Evolutionary conservation across 2,888 invertebrate species (phyloP).

Genomic region (Sinopyrophorus schimmeli): DNA sequence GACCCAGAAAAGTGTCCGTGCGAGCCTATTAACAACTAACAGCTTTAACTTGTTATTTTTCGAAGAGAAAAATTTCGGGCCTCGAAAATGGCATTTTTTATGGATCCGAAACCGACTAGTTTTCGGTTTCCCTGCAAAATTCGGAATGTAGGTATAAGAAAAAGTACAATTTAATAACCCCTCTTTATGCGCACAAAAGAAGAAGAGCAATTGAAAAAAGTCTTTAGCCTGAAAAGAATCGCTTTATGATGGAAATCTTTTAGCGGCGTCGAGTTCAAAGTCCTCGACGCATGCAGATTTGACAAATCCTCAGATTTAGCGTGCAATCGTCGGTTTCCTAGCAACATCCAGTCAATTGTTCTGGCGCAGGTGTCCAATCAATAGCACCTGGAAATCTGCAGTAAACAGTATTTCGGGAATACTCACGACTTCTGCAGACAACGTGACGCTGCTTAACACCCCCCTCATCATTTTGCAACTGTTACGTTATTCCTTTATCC

Average conservation of each 20-base stretch:
- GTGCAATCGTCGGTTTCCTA: constrained; percentile 53
- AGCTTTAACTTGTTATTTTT: no score
- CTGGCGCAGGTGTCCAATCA: constrained; percentile 56
- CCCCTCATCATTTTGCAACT: no score
- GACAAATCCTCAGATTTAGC: constrained; percentile 54
- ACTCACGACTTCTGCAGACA: constrained; percentile 45
- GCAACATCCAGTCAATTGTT: constrained; percentile 54
- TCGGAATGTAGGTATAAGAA: no score
- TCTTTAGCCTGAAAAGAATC: constrained; percentile 26
- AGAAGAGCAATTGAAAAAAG: constrained; percentile 32
- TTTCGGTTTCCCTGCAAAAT: no score
- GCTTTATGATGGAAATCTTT: constrained; percentile 32
- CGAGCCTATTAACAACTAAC: no score
- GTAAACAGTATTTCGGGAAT: constrained; percentile 48
- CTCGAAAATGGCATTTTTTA: no score
- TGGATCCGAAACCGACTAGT: no score
- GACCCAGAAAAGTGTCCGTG: no score
- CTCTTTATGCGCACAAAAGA: constrained; percentile 27
- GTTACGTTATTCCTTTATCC: no score
- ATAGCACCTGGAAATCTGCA: constrained; percentile 52
- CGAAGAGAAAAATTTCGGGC: no score
- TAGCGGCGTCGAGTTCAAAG: constrained; percentile 38
- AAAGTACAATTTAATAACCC: constrained; percentile 33
- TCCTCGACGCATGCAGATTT: constrained; percentile 53
- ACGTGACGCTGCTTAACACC: constrained; percentile 42